Conservation (phyloP, 2,113 vertebrate species). For the Bubalus kerabau region DNA sequence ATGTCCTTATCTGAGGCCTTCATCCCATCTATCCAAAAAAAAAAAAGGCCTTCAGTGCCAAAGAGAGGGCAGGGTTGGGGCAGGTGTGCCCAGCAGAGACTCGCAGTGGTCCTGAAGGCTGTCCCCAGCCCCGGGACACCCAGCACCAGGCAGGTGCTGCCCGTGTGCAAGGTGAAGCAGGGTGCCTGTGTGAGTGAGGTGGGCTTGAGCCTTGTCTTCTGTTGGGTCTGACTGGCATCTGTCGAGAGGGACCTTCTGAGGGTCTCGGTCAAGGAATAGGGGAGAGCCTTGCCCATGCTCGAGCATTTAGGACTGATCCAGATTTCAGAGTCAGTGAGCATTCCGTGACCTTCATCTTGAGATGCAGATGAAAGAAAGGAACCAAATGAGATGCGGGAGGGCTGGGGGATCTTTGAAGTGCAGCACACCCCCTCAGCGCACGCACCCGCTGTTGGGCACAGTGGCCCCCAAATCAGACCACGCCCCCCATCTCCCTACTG, state of each 20-base stretch:
- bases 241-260: not conserved
- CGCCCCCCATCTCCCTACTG: accelerated
- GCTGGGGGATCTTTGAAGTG: accelerated
- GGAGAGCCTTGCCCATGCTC: not conserved
- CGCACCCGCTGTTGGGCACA: not conserved
- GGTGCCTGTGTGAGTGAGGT: not conserved
- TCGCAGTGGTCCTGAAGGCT: accelerated
- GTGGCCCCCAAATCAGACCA: accelerated
- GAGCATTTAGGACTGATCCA: not conserved
- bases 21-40: not conserved
- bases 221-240: not conserved
- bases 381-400: accelerated
- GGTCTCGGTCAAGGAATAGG: not conserved
- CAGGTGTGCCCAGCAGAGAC: accelerated
- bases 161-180: accelerated
- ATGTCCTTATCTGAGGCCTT: not conserved
- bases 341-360: not conserved
- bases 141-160: accelerated
- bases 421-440: not conserved
- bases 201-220: not conserved
- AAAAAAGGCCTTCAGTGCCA: not conserved
- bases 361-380: not conserved
- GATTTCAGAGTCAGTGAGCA: not conserved
- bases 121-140: not conserved
- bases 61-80: no score